phyloP scores from a whole-genome alignment of 1,140 invertebrate genomes.

The Ceratosolen solmsi region DNA sequence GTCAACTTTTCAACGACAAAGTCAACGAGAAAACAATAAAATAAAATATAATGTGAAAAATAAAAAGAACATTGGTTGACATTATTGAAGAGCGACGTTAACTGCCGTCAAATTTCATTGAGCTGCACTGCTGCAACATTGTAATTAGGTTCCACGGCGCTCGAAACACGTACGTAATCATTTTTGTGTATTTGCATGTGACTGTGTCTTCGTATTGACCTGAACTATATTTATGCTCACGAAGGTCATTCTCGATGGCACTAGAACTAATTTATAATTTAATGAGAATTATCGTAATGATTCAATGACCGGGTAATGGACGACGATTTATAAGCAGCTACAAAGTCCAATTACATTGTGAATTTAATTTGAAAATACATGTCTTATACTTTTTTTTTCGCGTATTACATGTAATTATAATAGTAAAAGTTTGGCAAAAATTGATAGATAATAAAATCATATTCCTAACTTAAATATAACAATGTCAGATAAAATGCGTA shows the following conservation, averaged over 20 bases:
- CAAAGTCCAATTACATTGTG: no score
- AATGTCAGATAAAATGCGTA: no score
- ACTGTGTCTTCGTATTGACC: background rate
- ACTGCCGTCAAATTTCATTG: background rate
- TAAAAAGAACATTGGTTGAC: background rate
- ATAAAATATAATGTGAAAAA: constrained; percentile 2
- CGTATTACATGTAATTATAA: no score
- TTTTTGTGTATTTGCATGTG: no score
- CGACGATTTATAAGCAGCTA: no score
- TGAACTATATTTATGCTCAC: background rate
- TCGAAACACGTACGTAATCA: background rate
- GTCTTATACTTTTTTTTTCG: no score
- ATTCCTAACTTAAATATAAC: background rate
- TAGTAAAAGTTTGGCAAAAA: background rate
- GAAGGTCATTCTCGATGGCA: background rate
- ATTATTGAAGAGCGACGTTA: background rate
- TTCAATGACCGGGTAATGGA: background rate
- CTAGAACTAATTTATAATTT: background rate
- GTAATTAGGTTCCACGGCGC: constrained; percentile 2
- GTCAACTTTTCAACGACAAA: background rate
- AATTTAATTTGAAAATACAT: no score
- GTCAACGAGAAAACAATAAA: constrained; percentile 4
- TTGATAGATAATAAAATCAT: background rate
- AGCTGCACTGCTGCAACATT: background rate
- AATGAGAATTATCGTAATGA: background rate